Evolutionary conservation across 1,140 invertebrate species (phyloP).

Genomic region (Sarcophaga peregrina): DNA sequence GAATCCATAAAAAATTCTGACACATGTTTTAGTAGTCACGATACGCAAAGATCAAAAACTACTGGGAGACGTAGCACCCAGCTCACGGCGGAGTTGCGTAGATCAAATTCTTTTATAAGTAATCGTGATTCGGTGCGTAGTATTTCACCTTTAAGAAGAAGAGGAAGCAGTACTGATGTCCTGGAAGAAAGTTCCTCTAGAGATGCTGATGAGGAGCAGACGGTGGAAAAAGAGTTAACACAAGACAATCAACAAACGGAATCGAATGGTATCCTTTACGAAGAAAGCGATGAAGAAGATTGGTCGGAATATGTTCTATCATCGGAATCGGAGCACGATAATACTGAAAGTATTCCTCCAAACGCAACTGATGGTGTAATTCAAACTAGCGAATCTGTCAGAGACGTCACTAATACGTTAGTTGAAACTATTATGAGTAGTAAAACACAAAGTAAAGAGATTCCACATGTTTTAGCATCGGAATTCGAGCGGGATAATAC

Average conservation of each 20-base stretch:
- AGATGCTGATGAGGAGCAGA: background rate
- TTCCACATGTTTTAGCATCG: too few relatives aligned
- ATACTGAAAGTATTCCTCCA: background rate
- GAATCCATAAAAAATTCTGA: background rate
- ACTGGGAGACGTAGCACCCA: background rate
- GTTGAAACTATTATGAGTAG: too few relatives aligned
- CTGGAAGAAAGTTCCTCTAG: background rate
- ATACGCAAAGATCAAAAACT: background rate
- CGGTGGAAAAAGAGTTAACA: background rate
- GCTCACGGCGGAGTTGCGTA: background rate
- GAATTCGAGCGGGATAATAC: too few relatives aligned
- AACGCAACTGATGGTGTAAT: too few relatives aligned
- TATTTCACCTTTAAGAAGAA: background rate
- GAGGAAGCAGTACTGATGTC: background rate
- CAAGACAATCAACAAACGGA: background rate
- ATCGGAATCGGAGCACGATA: background rate
- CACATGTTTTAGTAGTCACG: too few relatives aligned
- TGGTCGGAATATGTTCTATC: background rate
- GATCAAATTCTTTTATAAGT: background rate
- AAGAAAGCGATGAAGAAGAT: background rate
- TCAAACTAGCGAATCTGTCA: too few relatives aligned
- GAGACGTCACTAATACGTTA: too few relatives aligned
- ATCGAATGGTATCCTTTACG: background rate
- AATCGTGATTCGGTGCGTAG: background rate
- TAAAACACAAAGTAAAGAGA: too few relatives aligned